Evolutionary conservation across 1,140 invertebrate species (phyloP).

Genomic region (Neodiprion pinetum): DNA sequence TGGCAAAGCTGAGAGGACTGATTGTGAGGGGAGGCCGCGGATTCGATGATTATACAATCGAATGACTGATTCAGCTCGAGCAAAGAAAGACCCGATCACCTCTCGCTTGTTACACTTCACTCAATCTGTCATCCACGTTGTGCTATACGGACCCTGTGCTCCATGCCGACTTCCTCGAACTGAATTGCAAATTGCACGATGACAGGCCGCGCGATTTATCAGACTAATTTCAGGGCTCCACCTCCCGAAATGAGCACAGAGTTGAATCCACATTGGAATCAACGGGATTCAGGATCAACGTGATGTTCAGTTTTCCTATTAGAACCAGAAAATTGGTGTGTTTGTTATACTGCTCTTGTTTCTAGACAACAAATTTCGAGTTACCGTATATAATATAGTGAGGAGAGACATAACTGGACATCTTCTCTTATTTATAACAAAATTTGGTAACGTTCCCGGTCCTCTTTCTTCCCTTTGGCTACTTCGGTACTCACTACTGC

Average conservation of each 20-base stretch:
- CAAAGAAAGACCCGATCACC: no score
- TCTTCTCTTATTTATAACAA: no score
- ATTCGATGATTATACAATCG: not conserved
- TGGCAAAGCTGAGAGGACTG: not conserved
- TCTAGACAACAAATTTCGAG: no score
- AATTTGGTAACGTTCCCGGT: no score
- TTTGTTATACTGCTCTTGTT: no score
- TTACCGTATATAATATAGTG: no score
- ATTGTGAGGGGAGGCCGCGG: not conserved
- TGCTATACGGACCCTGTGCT: not conserved
- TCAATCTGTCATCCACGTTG: not conserved
- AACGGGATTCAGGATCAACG: no score
- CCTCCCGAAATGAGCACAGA: not conserved
- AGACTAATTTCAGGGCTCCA: not conserved
- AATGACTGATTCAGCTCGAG: not conserved
- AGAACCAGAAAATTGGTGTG: no score
- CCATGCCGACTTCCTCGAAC: not conserved
- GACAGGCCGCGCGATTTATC: not conserved
- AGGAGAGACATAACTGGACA: no score
- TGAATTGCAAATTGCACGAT: not conserved
- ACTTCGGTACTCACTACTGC: no score
- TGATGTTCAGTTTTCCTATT: no score
- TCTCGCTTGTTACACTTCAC: not conserved
- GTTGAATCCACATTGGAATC: not conserved
- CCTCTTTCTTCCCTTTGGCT: no score